Conservation (phyloP, 1,140 invertebrate species). For the Euwallacea similis region DNA sequence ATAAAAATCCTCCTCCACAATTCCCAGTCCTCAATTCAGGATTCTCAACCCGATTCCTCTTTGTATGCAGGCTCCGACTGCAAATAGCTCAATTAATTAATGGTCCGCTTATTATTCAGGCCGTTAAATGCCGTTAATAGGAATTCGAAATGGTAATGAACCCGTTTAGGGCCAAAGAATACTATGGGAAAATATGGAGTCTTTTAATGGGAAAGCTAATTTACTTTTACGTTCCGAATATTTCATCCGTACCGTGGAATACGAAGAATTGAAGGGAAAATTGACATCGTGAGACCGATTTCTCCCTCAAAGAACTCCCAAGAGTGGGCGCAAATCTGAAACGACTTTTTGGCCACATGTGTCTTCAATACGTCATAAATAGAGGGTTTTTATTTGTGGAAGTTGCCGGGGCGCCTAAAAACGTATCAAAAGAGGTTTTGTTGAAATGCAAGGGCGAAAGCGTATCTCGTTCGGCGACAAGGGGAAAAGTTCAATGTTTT, state of each 20-base stretch:
- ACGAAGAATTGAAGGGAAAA: not conserved
- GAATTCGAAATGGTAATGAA: slow-evolving; percentile 37
- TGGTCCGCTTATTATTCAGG: slow-evolving; percentile 29
- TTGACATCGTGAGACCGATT: not conserved
- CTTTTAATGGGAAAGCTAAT: not conserved
- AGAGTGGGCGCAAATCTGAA: not conserved
- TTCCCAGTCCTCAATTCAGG: not conserved
- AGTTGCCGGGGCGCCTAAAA: slow-evolving; percentile 15
- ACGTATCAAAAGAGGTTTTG: slow-evolving; percentile 26
- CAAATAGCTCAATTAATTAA: slow-evolving; percentile 38
- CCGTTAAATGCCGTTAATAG: slow-evolving; percentile 35
- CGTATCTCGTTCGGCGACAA: slow-evolving; percentile 6
- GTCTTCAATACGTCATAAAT: slow-evolving; percentile 6
- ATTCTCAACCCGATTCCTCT: slow-evolving; percentile 14
- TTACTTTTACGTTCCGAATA: not conserved
- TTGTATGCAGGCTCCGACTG: slow-evolving; percentile 26
- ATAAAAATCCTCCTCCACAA: too few relatives aligned
- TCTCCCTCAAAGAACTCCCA: too few relatives aligned
- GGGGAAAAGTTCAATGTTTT: slow-evolving; percentile 26
- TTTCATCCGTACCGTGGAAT: too few relatives aligned
- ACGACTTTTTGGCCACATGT: slow-evolving; percentile 21
- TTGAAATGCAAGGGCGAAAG: slow-evolving; percentile 21
- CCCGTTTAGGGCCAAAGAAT: slow-evolving; percentile 33
- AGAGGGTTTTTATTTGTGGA: slow-evolving; percentile 24
- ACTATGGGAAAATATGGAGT: slow-evolving; percentile 1